Conservation (phyloP, 2,888 invertebrate species). For the Thera obeliscata region DNA sequence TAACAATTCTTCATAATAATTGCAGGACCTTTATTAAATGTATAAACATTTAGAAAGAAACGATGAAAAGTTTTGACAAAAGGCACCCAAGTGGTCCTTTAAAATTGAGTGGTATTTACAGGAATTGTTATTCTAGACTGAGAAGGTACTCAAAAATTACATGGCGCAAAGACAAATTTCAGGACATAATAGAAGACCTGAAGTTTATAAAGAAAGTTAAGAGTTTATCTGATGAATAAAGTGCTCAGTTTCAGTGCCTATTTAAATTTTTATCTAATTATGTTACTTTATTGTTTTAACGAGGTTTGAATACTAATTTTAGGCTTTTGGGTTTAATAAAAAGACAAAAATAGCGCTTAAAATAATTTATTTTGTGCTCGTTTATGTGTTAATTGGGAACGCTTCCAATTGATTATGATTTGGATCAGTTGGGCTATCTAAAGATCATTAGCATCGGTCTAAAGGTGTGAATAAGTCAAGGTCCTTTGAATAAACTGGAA, state of each 20-base stretch:
- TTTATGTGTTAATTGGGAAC: too few species aligned
- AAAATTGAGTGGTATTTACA: neutral
- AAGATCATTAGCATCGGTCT: too few species aligned
- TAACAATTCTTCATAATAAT: neutral
- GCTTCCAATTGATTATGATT: too few species aligned
- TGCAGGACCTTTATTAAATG: neutral
- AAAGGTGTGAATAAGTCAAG: too few species aligned
- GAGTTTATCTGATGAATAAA: constrained; percentile 41
- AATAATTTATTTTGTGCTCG: too few species aligned
- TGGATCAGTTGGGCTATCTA: too few species aligned
- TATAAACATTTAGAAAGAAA: neutral
- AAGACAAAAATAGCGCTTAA: neutral
- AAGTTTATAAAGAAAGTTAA: constrained; percentile 37
- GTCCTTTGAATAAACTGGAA: too few species aligned
- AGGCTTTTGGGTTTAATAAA: neutral
- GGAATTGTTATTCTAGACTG: constrained; percentile 19
- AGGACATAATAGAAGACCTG: constrained; percentile 31
- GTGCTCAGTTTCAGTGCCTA: constrained; percentile 21
- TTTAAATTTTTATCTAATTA: constrained; percentile 22
- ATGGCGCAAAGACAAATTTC: constrained; percentile 31
- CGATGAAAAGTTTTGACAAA: constrained; percentile 6
- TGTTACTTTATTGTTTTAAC: constrained; percentile 17
- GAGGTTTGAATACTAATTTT: constrained; percentile 20
- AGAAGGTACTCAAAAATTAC: constrained; percentile 5
- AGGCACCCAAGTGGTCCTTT: neutral